These are phyloP conservation scores for Percopsis transmontana DNA, from an alignment of 2,113 vertebrate genomes.

Conservation along the genomic window DNA sequence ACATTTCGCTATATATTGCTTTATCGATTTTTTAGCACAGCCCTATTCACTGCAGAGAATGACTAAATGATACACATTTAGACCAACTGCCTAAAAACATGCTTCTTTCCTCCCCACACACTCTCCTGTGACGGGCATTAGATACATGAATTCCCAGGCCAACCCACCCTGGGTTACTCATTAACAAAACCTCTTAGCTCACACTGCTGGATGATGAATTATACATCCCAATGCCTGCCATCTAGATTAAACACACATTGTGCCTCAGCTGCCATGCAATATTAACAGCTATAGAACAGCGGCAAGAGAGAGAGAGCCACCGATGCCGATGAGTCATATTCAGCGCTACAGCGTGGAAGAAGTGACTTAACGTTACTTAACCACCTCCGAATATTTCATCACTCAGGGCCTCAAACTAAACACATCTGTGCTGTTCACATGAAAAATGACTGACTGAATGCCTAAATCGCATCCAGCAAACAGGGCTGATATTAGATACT, in stretches of 20 bases:
- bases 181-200: constrained; percentile 8
- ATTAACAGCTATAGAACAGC: constrained; percentile 51
- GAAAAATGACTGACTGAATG: neutral
- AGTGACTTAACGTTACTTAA: neutral
- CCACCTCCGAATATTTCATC: neutral
- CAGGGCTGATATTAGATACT: neutral
- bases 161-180: neutral
- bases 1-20: too few relatives aligned
- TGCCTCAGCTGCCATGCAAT: constrained; percentile 63
- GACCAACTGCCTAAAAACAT: too few relatives aligned
- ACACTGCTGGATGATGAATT: constrained; percentile 52
- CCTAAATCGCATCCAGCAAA: neutral
- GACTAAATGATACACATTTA: too few relatives aligned
- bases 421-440: too few relatives aligned
- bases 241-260: constrained; percentile 52
- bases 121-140: neutral
- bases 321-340: neutral
- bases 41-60: too few relatives aligned
- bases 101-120: neutral
- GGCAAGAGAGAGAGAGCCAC: constrained; percentile 21
- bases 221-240: constrained; percentile 52
- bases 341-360: neutral
- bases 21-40: too few relatives aligned
- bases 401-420: too few relatives aligned
- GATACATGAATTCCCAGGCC: neutral